Evolutionary conservation across 2,888 invertebrate species (phyloP).

Genomic region (Drosophila vallismaia): DNA sequence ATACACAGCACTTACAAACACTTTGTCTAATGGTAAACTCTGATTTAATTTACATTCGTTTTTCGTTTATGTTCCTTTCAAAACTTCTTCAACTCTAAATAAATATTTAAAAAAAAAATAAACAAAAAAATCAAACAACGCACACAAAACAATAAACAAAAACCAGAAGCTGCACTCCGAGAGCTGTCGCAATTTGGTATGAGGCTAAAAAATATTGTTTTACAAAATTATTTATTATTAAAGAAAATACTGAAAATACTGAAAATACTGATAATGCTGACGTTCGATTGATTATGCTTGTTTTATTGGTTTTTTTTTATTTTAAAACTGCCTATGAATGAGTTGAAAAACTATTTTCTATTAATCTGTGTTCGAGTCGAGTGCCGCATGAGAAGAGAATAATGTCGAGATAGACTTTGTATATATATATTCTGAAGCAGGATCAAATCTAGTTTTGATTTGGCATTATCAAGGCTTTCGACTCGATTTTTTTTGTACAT

Average conservation of each 20-base stretch:
- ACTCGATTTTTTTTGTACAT: constrained; percentile 34
- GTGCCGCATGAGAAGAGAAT: constrained; percentile 2
- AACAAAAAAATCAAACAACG: constrained; percentile 39
- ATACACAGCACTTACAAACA: constrained; percentile 40
- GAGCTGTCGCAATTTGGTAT: constrained; percentile 85
- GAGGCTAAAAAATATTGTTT: constrained; percentile 60
- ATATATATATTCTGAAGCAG: no score
- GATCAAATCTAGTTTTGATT: not conserved
- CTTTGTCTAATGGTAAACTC: constrained; percentile 53
- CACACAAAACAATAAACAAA: constrained; percentile 54
- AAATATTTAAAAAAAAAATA: constrained; percentile 22
- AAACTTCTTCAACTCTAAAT: constrained; percentile 57
- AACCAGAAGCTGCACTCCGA: constrained; percentile 84
- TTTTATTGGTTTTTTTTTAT: constrained; percentile 59
- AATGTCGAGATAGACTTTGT: constrained; percentile 6
- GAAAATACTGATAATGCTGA: constrained; percentile 59
- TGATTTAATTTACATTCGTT: constrained; percentile 64
- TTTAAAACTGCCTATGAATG: constrained; percentile 22
- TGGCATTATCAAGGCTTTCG: constrained; percentile 5
- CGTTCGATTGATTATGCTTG: constrained; percentile 71
- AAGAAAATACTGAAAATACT: no score
- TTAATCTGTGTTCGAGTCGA: constrained; percentile 22
- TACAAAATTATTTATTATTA: constrained; percentile 32
- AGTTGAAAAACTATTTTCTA: constrained; percentile 16
- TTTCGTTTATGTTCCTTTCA: constrained; percentile 67